These are phyloP conservation scores for Heterochromis multidens DNA, from an alignment of 2,113 vertebrate species.

Conservation along the genomic window DNA sequence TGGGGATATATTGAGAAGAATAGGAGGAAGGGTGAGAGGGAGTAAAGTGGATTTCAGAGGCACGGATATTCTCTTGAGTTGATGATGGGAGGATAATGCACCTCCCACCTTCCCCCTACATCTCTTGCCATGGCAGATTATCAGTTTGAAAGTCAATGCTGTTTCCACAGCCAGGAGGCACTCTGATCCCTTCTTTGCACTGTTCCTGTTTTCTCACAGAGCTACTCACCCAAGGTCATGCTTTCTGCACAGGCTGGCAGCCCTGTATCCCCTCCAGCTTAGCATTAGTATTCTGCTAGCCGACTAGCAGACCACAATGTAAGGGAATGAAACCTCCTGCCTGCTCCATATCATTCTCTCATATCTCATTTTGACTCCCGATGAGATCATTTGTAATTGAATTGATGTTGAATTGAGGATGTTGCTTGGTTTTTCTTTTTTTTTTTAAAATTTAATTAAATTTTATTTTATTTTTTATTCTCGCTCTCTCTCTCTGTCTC, in stretches of 20 bases:
- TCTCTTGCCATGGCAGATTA: neutral
- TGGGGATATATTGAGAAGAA: neutral
- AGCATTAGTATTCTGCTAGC: constrained; percentile 56
- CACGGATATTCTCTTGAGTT: neutral
- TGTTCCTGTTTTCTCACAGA: constrained; percentile 14
- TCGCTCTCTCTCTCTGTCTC: neutral
- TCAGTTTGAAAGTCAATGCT: neutral
- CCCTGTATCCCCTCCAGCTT: constrained; percentile 34
- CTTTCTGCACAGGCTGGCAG: constrained; percentile 45
- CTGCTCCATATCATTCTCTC: constrained; percentile 13
- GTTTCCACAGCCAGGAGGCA: constrained; percentile 47
- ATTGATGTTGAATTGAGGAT: constrained; percentile 26
- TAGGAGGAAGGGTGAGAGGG: constrained; percentile 27
- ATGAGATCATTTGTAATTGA: constrained; percentile 32
- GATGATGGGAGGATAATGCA: constrained; percentile 26
- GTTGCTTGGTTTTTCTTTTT: neutral
- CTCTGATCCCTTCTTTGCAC: constrained; percentile 3
- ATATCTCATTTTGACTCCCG: constrained; percentile 28
- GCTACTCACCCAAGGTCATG: constrained; percentile 62
- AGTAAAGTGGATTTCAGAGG: constrained; percentile 29
- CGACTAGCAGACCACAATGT: constrained; percentile 18
- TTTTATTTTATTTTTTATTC: neutral
- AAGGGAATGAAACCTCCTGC: constrained; percentile 38
- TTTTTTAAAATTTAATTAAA: neutral
- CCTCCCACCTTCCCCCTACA: neutral